phyloP scores from a whole-genome alignment of 2,888 invertebrate species.

The Melanotus villosus region DNA sequence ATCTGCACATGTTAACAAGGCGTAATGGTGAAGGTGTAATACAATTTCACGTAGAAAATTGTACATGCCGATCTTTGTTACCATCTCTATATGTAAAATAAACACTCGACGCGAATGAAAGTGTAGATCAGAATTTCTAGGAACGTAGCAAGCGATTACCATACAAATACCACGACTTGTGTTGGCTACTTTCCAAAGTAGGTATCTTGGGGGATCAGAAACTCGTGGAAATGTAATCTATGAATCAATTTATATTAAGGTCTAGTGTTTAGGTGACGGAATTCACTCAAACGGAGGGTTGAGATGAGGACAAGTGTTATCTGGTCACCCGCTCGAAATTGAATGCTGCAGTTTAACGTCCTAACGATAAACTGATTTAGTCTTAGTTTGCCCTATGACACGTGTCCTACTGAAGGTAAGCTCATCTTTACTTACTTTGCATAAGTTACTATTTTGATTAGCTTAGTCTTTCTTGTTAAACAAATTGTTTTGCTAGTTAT shows the following conservation, averaged over 20 bases:
- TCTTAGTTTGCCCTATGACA: background rate
- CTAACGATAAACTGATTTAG: conserved; percentile 5
- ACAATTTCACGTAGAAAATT: conserved; percentile 16
- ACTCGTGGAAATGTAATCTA: conserved; percentile 1
- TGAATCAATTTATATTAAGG: background rate
- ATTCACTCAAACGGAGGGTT: background rate
- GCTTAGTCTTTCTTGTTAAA: no score
- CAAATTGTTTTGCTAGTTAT: no score
- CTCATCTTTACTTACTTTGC: no score
- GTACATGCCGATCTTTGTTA: conserved; percentile 9
- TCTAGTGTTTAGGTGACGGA: background rate
- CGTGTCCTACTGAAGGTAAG: no score
- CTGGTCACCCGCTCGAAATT: conserved; percentile 14
- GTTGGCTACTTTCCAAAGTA: conserved; percentile 6
- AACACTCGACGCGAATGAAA: background rate
- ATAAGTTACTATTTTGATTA: no score
- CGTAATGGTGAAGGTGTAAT: background rate
- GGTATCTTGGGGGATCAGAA: background rate
- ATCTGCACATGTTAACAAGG: background rate
- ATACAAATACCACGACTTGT: background rate
- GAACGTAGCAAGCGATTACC: background rate
- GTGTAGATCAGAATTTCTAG: conserved; percentile 1
- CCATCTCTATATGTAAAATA: conserved; percentile 20
- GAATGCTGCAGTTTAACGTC: conserved; percentile 21
- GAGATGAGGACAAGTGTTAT: conserved; percentile 15